Evolutionary conservation across 23 tunicate genomes (phyloP), one percentile per base, ranked within the genome.

Genomic region (Oikopleura dioica): DNA sequence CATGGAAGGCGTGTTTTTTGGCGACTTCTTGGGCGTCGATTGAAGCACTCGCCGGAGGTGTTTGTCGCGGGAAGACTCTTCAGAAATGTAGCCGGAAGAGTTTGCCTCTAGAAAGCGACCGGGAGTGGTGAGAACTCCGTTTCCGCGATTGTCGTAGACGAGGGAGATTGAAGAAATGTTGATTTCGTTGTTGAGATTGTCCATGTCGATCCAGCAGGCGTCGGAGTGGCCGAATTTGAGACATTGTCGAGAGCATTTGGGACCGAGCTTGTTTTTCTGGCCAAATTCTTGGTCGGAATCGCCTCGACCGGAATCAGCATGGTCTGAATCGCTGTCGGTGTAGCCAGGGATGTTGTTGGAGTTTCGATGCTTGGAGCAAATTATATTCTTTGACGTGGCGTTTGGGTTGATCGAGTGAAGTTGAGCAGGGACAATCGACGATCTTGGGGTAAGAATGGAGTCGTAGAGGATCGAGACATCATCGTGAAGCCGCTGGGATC

Each of bases 401-500:
- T 23, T 12, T 16, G 26, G 33, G 72, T 63, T 31, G 26, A 63
- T 63, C 5, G 30, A 2, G 26, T 63, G 16, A 23, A 63, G 30
- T 28, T 24, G 4, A 16, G 29, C 30, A 2, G 72, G 72, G 33
- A 63, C 72, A 63, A 63, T 63, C 33, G 72, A 63, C 4, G 30
- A 12, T 63, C 72, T 63, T 23, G 72, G 72, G 33, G 72, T 63
- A 12, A 63, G 33, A 28, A 63, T 63, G 2, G 72, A 63, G 33
- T 63, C 72, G 33, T 63, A 63, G 33, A 63, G 33, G 72, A 63
- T 63, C 26, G 72, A 63, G 33, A 63, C 72, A 63, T 63, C 72
- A 63, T 63, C 72, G 33, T 63, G 72, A 28, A 63, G n/a, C n/a
- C n/a, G n/a, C n/a, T n/a, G n/a, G n/a, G n/a, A n/a, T n/a, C n/a